These are phyloP conservation scores for Drosophila diplacantha DNA, from an alignment of 2,888 invertebrate species.

Conservation along the genomic window DNA sequence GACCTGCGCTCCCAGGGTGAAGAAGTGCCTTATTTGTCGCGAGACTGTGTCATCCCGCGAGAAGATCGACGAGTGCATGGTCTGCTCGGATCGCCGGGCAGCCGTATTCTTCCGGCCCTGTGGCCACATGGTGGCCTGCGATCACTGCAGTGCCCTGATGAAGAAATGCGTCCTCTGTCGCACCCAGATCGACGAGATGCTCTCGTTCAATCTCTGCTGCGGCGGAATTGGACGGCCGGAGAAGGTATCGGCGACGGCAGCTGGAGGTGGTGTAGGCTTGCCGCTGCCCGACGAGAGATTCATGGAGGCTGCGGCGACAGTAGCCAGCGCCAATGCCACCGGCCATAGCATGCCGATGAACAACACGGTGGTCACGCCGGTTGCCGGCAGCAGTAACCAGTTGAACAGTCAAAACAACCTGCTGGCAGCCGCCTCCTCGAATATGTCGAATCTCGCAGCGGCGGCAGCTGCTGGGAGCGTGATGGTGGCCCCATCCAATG, in stretches of 20 bases:
- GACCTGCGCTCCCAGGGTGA: slow-evolving; percentile 91
- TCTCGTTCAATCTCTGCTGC: slow-evolving; percentile 80
- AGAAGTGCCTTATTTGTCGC: slow-evolving; percentile 96
- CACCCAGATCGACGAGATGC: slow-evolving; percentile 87
- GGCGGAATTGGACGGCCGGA: slow-evolving; percentile 78
- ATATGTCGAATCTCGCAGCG: slow-evolving; percentile 45
- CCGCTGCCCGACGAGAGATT: slow-evolving; percentile 62
- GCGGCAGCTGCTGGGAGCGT: slow-evolving; percentile 44
- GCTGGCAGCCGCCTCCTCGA: slow-evolving; percentile 55
- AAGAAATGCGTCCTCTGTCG: slow-evolving; percentile 98
- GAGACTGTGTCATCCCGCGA: slow-evolving; percentile 88
- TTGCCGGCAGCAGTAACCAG: slow-evolving; percentile 68
- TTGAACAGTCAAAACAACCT: slow-evolving; percentile 74
- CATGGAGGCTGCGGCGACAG: slow-evolving; percentile 39
- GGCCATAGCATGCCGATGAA: slow-evolving; percentile 77
- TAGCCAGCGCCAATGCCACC: slow-evolving; percentile 74
- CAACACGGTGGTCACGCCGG: slow-evolving; percentile 74
- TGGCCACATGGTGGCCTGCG: slow-evolving; percentile 87
- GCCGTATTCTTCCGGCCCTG: slow-evolving; percentile 96
- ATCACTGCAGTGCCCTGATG: slow-evolving; percentile 94
- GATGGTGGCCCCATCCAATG: slow-evolving; percentile 78
- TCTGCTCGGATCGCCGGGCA: slow-evolving; percentile 96
- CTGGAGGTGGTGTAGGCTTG: slow-evolving; percentile 33
- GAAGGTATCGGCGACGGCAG: slow-evolving; percentile 63
- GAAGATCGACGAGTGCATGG: slow-evolving; percentile 96